Evolutionary conservation across 2,797 vertebrate genomes (phyloP), one percentile per base, ranked within the genome.

Genomic region (Acipenser oxyrinchus): DNA sequence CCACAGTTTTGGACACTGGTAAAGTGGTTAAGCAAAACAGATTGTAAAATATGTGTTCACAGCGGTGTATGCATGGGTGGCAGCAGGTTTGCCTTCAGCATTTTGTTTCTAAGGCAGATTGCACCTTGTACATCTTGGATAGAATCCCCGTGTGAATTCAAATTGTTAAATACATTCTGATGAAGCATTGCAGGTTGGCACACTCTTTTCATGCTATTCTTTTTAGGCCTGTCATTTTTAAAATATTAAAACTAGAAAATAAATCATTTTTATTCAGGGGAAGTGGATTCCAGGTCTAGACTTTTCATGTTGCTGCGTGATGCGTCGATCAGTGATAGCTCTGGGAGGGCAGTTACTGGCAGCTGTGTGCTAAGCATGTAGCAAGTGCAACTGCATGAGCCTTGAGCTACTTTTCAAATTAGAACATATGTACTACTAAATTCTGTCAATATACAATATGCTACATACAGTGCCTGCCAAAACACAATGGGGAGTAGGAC

Each of bases 241-340:
- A 10, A 65, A 55, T 52, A 53, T 15, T 65, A 12, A 65, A 55
- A 65, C 52, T 10, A 10, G 62, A 67, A 69, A 68, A 60, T 8
- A 18, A 52, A 18, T 58, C 6, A 58, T 12, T n/a, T 58, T 58
- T n/a, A 58, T 12, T 52, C 55, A 10, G 23, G 51, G 18, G 37
- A 23, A 37, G 37, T 37, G 1, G 37, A 37, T 37, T 37, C 37
- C 37, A 0, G 52, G 51, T 48, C 8, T 55, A 18, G 64, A 65
- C 64, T 48, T 18, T 65, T 15, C n/a, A 8, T 53, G 63, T 48
- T 65, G 64, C 48, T 53, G 51, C 52, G 51, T 64, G 63, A 18
- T 51, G 63, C 48, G 51, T 55, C 9, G 15, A 5, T 37, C 23
- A 37, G 15, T 7, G 15, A 11, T 15, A 15, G 10, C 18, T 23